Evolutionary conservation across 2,113 vertebrate species (phyloP).

Genomic region (Anser cygnoides): DNA sequence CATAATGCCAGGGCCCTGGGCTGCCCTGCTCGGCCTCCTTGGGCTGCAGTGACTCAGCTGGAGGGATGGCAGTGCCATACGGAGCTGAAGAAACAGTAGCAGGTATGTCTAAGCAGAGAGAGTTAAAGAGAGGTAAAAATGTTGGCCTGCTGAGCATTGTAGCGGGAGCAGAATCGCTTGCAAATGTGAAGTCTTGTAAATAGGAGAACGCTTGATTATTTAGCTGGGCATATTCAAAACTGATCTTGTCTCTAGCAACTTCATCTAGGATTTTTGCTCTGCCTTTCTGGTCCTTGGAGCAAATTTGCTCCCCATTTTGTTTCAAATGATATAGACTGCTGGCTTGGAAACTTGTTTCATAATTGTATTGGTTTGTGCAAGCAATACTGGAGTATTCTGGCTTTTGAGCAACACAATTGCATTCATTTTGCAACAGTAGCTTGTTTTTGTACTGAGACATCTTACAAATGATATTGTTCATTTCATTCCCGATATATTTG

Average conservation of each 20-base stretch:
- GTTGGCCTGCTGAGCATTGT: slow-evolving; percentile 36
- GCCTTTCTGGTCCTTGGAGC: slow-evolving; percentile 25
- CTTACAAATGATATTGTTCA: not conserved
- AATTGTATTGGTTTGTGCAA: not conserved
- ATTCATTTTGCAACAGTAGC: slow-evolving; percentile 44
- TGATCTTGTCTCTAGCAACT: slow-evolving; percentile 24
- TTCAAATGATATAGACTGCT: not conserved
- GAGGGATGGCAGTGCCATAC: not conserved
- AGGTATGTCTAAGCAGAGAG: not conserved
- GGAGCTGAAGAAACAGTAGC: not conserved
- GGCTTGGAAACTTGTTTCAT: not conserved
- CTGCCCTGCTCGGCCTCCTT: not conserved
- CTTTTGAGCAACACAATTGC: not conserved
- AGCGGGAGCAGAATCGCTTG: not conserved
- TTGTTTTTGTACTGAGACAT: slow-evolving; percentile 49
- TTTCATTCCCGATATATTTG: slow-evolving; percentile 19
- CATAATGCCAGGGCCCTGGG: not conserved
- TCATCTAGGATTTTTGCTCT: slow-evolving; percentile 35
- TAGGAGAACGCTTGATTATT: slow-evolving; percentile 47
- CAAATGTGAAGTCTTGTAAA: slow-evolving; percentile 12
- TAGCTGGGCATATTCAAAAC: slow-evolving; percentile 52
- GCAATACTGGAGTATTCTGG: not conserved
- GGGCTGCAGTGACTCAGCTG: not conserved
- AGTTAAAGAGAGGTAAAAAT: slow-evolving; percentile 39
- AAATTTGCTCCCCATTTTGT: slow-evolving; percentile 30